Evolutionary conservation across 1,140 invertebrate genomes (phyloP), one percentile per base, ranked within the genome.

Genomic region (Gryon sp.): DNA sequence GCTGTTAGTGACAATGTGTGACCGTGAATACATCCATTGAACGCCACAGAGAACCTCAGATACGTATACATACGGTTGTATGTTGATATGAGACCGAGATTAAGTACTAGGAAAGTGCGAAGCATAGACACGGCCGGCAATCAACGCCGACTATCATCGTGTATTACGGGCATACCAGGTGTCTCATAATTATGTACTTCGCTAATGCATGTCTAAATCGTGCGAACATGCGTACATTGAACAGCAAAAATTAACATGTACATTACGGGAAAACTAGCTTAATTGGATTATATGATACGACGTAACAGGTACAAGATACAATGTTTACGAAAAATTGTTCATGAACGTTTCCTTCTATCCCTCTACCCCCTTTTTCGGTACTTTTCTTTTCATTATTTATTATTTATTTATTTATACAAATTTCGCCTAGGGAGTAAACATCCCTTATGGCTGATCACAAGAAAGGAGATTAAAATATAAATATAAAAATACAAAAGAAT

Each of bases 31-130:
- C 73, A 59, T 73, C 69, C 66, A 52, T 69, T 78, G 46, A 22
- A 7, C 24, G 12, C 30, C 9, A 19, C n/a, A n/a, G 19, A 32
- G 15, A 52, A 24, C 45, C 28, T 55, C 11, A 32, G n/a, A 12
- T 57, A 65, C 52, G 34, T 59, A 76, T 66, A 68, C 38, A 20
- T 55, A 43, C 41, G 15, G 32, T 32, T 32, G 65, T 63, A 59
- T 41, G 66, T 68, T 70, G 83, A 83, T 84, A 82, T 57, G 45
- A 70, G 60, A 65, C 30, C 68, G 75, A 83, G 83, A 83, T 84
- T 83, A 83, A 82, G 82, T 82, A 84, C 82, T 80, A 80, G 81
- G 82, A 83, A 84, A 82, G 73, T 66, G 55, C 48, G 59, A 55
- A 24, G 75, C 62, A 77, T 62, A 72, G 66, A 62, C 66, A 77